A percentile compares a stretch with the other conserved stretches of the same genome.
phyloP scores from a whole-genome alignment of 2,888 invertebrate genomes.

The Drosophila gaucha region DNA sequence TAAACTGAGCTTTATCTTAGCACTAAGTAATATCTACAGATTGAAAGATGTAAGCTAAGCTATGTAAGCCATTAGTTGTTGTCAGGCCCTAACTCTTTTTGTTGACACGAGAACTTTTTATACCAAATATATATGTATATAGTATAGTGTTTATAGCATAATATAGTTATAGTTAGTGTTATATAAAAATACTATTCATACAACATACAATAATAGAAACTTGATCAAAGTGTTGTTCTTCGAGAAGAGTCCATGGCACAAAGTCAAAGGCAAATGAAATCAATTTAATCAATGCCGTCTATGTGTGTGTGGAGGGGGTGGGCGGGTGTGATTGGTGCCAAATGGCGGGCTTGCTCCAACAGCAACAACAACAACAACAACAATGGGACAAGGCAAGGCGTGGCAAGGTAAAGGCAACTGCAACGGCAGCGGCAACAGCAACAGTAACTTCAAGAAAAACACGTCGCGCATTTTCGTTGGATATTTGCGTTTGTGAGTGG shows the following conservation, averaged over 20 bases:
- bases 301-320: background rate
- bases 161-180: too few species aligned
- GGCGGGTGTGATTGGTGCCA: conserved; percentile 1
- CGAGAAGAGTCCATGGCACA: background rate
- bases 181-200: too few species aligned
- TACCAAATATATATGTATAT: too few species aligned
- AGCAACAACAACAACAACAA: conserved; percentile 26
- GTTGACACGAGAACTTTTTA: too few species aligned
- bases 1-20: too few species aligned
- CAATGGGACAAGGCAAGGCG: conserved; percentile 21
- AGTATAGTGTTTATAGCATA: too few species aligned
- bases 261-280: conserved; percentile 8
- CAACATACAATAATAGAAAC: too few species aligned
- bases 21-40: too few species aligned
- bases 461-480: conserved; percentile 50
- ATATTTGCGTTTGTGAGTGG: background rate
- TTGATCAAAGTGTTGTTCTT: too few species aligned
- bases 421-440: background rate
- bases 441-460: conserved; percentile 16
- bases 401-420: conserved; percentile 19
- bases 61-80: too few species aligned
- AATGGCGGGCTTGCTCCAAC: conserved; percentile 32
- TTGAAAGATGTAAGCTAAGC: too few species aligned
- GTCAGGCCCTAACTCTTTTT: too few species aligned
- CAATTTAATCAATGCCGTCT: background rate